Conservation (phyloP, 37 sponge, comb jelly and placozoan species). For the Amphimedon queenslandica region DNA sequence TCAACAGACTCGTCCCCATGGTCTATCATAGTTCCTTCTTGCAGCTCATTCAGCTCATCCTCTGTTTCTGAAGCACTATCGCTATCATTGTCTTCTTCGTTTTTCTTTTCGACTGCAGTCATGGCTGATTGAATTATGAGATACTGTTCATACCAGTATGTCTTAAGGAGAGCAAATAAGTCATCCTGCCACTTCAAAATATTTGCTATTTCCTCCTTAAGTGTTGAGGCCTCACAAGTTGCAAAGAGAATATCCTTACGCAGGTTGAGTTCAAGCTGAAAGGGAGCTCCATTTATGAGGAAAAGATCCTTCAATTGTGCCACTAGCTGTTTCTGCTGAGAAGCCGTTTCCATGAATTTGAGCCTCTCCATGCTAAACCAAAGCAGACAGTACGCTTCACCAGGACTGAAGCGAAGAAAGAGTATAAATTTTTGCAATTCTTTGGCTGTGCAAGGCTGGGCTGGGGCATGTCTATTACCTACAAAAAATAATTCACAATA, state of each 20-base stretch:
- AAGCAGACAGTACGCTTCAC: constrained; percentile 32
- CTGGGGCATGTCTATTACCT: background rate
- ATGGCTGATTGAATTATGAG: too few relatives aligned
- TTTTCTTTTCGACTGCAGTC: background rate
- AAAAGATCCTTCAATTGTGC: background rate
- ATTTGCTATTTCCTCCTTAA: background rate
- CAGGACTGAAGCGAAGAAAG: constrained; percentile 35
- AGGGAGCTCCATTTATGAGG: constrained; percentile 15
- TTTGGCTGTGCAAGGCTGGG: background rate
- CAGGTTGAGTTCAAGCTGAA: constrained; percentile 12
- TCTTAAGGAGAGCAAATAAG: constrained; percentile 7
- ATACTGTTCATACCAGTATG: constrained; percentile 43
- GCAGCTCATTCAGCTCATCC: background rate
- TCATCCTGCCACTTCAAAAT: constrained; percentile 6
- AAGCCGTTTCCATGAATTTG: background rate
- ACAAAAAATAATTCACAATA: too few relatives aligned
- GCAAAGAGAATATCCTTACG: constrained; percentile 2
- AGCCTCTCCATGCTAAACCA: constrained; percentile 49
- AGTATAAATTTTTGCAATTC: constrained; percentile 33
- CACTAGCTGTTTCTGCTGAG: background rate
- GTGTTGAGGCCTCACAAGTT: background rate
- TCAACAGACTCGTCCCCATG: background rate
- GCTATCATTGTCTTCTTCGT: background rate
- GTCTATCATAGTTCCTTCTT: background rate
- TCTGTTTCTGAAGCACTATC: background rate